These are phyloP conservation scores for Enteromius mattozi DNA, from an alignment of 2,797 vertebrate species.

Conservation along the genomic window DNA sequence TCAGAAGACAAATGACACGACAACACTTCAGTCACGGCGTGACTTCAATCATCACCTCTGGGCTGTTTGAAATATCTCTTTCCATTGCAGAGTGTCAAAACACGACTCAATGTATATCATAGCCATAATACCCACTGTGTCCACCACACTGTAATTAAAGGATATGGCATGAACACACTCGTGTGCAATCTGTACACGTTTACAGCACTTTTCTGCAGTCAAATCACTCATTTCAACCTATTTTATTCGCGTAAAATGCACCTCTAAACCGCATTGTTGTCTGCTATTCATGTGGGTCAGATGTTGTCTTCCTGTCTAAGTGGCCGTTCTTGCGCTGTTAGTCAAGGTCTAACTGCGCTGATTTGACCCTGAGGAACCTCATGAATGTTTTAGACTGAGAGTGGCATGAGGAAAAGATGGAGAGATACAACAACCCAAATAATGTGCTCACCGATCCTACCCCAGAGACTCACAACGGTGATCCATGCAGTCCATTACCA, in stretches of 20 bases:
- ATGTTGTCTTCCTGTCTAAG: constrained; percentile 17
- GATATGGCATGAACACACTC: neutral
- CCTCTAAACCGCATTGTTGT: neutral
- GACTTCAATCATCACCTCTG: constrained; percentile 36
- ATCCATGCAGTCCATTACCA: constrained; percentile 34
- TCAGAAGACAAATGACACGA: constrained; percentile 35
- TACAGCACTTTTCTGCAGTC: neutral
- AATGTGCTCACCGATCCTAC: constrained; percentile 16
- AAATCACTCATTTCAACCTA: neutral
- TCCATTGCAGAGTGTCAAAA: constrained; percentile 23
- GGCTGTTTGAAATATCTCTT: constrained; percentile 4
- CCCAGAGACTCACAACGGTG: constrained; percentile 26
- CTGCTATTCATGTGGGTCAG: constrained; percentile 16
- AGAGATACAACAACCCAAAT: constrained; percentile 35
- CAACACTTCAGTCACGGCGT: constrained; percentile 6
- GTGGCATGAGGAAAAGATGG: neutral
- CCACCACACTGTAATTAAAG: constrained; percentile 14
- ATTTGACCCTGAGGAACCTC: constrained; percentile 4
- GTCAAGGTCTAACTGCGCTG: constrained; percentile 19
- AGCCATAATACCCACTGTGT: neutral
- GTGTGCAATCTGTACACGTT: constrained; percentile 3
- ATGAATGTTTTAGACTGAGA: constrained; percentile 8
- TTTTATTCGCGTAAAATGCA: neutral
- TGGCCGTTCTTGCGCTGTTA: neutral
- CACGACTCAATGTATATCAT: constrained; percentile 18